Conservation (phyloP, 2,888 invertebrate genomes). For the Apotomis capreana region DNA sequence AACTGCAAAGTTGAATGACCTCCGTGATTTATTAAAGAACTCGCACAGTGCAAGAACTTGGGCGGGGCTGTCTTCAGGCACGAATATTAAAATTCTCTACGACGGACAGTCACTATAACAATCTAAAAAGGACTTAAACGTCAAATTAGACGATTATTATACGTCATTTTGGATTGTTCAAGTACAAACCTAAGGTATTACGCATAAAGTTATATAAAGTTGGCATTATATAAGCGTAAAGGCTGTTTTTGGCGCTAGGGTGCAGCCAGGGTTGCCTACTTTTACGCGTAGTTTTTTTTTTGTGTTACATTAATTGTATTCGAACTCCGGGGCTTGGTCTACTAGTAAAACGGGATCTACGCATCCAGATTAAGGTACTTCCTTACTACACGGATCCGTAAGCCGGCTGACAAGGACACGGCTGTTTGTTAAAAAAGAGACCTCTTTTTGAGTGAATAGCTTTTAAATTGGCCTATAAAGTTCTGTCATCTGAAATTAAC, state of each 20-base stretch:
- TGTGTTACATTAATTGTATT: no score
- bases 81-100: constrained; percentile 59
- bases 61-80: constrained; percentile 58
- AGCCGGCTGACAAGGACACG: no score
- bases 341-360: no score
- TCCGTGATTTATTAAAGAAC: constrained; percentile 64
- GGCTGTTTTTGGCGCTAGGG: not conserved
- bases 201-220: not conserved
- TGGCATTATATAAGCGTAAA: not conserved
- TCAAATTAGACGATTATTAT: not conserved
- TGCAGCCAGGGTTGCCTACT: no score
- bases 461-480: no score
- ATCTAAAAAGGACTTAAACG: not conserved
- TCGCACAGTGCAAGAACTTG: constrained; percentile 60
- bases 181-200: not conserved
- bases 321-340: no score
- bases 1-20: constrained; percentile 55
- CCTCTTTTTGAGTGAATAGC: no score
- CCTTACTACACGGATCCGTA: no score
- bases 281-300: no score
- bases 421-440: no score
- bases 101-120: constrained; percentile 33
- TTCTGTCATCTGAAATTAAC: no score
- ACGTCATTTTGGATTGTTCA: not conserved
- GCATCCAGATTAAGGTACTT: no score